Base-by-base conservation (phyloP, 2,888 invertebrate species). In the Ophonus ardosiacus region DNA sequence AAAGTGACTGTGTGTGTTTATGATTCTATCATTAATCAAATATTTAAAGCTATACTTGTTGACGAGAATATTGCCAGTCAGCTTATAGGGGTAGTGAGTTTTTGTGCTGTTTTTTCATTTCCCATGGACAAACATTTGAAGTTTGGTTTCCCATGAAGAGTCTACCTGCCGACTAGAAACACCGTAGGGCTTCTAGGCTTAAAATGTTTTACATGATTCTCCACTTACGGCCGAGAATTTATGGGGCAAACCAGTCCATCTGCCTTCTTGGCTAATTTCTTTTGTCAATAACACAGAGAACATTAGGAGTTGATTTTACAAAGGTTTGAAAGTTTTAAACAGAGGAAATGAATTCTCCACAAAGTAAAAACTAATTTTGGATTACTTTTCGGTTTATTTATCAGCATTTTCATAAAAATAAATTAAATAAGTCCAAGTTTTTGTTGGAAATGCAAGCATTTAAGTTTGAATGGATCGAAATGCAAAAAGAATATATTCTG, bases 121-220 rank as follows among this genome's bases (percentile, higher is more conserved):
- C 78, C 78, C 78, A 57, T 78, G 56, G 78, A 56, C 78, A 78
- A 78, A 78, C 31, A 78, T 78, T 78, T 78, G 78, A 78, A 78
- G 31, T 57, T 21, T 17, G 10, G 56, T 78, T 78, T 78, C 78
- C 57, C 31, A 78, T 21, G 78, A 57, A 78, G 24, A n/a, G 31
- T 57, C 56, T 78, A 78, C 78, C 78, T 78, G 76, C 51, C 21
- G 21, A 17, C 6, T 17, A 57, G 78, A 51, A 24, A 57, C 78
- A 15, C 57, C 31, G 21, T 24, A 13, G 24, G 56, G 57, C 57
- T 78, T 78, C 78, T 83, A 74, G 71, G 43, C 61, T 31, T 15
- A 17, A 59, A 76, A 74, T 83, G 83, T 21, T 83, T 40, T 40
- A 83, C 83, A 83, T 74, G 83, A 74, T 76, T 83, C 76, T 83